Percentiles rank a stretch among this genome's conserved stretches.
Evolutionary conservation across 2,113 vertebrate species (phyloP).

Genomic region (Etheostoma spectabile): DNA sequence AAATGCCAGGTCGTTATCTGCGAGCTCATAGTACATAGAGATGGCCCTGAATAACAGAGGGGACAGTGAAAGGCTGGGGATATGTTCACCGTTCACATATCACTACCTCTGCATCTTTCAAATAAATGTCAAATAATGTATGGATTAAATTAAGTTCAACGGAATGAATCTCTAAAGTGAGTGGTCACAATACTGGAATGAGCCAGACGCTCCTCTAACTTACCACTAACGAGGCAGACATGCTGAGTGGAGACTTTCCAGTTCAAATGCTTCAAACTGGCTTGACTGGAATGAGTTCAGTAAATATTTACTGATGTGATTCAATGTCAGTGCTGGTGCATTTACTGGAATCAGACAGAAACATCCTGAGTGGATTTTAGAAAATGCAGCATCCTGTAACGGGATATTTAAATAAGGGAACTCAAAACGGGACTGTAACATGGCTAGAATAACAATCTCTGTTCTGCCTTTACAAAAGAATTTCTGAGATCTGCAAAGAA

Average conservation of each 20-base stretch:
- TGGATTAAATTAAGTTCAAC: background rate
- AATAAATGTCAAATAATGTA: background rate
- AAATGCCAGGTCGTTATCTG: conserved; percentile 92
- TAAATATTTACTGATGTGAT: background rate
- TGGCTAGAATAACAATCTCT: background rate
- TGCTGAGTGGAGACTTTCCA: background rate
- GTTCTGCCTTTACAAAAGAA: background rate
- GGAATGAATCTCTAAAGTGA: background rate
- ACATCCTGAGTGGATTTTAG: background rate
- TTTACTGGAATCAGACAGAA: background rate
- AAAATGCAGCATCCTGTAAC: background rate
- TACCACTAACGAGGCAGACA: background rate
- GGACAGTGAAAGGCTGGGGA: background rate
- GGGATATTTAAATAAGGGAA: background rate
- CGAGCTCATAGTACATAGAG: conserved; percentile 93
- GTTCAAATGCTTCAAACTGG: background rate
- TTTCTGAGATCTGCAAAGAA: background rate
- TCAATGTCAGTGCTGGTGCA: background rate
- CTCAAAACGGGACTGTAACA: background rate
- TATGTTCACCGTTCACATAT: background rate
- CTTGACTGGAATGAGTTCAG: background rate
- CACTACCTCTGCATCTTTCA: background rate
- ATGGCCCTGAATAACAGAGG: conserved; percentile 86
- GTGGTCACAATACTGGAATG: background rate
- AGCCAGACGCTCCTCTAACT: background rate